Percentiles rank a stretch among this genome's conserved stretches.
These are phyloP conservation scores for Psilopsiagon aurifrons DNA, from an alignment of 2,113 vertebrate genomes.

Conservation along the genomic window DNA sequence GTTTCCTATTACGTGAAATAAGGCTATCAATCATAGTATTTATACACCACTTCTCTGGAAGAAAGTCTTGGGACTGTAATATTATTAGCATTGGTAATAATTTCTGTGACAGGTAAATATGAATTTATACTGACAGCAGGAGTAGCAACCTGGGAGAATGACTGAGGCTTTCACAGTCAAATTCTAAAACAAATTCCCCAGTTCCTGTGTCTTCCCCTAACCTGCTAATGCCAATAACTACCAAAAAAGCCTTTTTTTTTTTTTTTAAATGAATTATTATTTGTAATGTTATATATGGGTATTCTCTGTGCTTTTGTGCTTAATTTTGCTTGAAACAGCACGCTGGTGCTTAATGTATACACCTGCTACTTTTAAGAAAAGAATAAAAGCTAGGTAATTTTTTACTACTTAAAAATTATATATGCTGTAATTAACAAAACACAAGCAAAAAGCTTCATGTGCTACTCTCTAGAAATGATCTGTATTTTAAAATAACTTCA, in stretches of 20 bases:
- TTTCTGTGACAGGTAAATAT: background rate
- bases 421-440: background rate
- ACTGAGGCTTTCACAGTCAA: background rate
- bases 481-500: background rate
- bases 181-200: background rate
- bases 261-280: background rate
- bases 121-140: background rate
- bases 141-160: background rate
- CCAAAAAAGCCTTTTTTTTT: background rate
- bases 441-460: background rate
- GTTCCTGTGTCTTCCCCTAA: background rate
- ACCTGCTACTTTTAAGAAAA: background rate
- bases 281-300: background rate
- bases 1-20: background rate
- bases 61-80: background rate
- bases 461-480: background rate
- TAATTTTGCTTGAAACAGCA: background rate
- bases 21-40: background rate
- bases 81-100: background rate
- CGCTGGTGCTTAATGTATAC: background rate
- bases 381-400: background rate
- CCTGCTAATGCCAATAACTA: background rate
- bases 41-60: background rate
- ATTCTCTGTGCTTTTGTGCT: background rate
- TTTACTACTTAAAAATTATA: background rate